Evolutionary conservation across 2,797 vertebrate species (phyloP), one percentile per base, ranked within the genome.

Genomic region (Graptemys geographica): DNA sequence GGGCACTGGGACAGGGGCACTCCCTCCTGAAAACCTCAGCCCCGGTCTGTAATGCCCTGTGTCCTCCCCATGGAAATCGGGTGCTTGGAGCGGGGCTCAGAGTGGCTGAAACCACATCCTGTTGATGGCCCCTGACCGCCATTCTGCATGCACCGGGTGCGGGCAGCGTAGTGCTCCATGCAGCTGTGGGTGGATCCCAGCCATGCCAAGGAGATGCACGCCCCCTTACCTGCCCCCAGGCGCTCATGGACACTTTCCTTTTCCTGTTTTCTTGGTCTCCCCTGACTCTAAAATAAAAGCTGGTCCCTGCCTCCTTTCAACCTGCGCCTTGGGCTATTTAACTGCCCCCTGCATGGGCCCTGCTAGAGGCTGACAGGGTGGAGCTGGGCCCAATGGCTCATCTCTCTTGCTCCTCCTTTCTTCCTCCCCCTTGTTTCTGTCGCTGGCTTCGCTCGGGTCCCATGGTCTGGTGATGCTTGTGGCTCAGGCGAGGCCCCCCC

Each of bases 111-210:
- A 53, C 52, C 52, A 53, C 52, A 53, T 53, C 62, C 62, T 33
- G 59, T 31, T n/a, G 8, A n/a, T 19, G 65, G 33, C 62, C 65
- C 62, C 33, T 23, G 16, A 19, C 33, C 4, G 15, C 59, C 59
- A 33, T 8, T 33, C 59, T 62, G 31, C 15, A 37, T 21, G 62
- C 59, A 12, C 62, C n/a, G 4, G 33, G 65, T 21, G 65, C n/a
- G 5, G n/a, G 65, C 57, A 23, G n/a, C 19, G n/a, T 37, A 10
- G 4, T 1, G 18, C 33, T 21, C 5, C 9, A 8, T 3, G 65
- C 33, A 37, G 65, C 65, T 10, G 16, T 1, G n/a, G 65, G n/a
- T n/a, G 62, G n/a, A 21, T n/a, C 65, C 65, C 65, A 21, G 65
- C 8, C 12, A 8, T 19, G 65, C n/a, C 31, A 13, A 16, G 59